phyloP scores from a whole-genome alignment of 1,140 invertebrate species.

The Sitophilus oryzae region DNA sequence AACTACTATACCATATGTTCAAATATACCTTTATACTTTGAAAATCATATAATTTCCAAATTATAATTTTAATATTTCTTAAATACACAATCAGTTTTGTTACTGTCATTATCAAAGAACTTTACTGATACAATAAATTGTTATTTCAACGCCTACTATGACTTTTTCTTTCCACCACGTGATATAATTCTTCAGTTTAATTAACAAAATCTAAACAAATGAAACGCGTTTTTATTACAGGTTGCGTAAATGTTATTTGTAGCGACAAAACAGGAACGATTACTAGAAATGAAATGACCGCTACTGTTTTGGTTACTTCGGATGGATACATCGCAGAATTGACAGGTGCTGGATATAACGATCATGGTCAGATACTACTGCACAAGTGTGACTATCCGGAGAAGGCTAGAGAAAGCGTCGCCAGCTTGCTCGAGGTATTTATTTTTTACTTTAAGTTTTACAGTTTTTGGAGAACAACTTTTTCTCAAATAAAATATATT shows the following conservation, averaged over 20 bases:
- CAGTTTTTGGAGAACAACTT: background rate
- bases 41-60: too few species aligned
- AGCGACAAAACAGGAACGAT: slow-evolving; percentile 99
- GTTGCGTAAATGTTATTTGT: slow-evolving; percentile 97
- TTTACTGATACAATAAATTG: too few species aligned
- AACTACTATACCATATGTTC: too few species aligned
- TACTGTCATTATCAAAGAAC: too few species aligned
- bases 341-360: slow-evolving; percentile 89
- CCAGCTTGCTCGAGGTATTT: slow-evolving; percentile 59
- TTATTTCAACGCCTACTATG: too few species aligned
- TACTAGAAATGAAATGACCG: slow-evolving; percentile 99
- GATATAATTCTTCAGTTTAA: too few species aligned
- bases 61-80: too few species aligned
- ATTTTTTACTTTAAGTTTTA: background rate
- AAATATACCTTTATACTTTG: too few species aligned
- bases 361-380: slow-evolving; percentile 74
- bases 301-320: slow-evolving; percentile 86
- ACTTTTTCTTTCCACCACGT: too few species aligned
- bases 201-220: too few species aligned
- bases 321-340: slow-evolving; percentile 89
- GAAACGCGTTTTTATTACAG: slow-evolving; percentile 38
- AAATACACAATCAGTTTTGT: too few species aligned
- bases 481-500: too few species aligned
- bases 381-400: slow-evolving; percentile 73
- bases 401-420: slow-evolving; percentile 64